Conservation (phyloP, 2,888 invertebrate genomes). For the Brachycybe producta region DNA sequence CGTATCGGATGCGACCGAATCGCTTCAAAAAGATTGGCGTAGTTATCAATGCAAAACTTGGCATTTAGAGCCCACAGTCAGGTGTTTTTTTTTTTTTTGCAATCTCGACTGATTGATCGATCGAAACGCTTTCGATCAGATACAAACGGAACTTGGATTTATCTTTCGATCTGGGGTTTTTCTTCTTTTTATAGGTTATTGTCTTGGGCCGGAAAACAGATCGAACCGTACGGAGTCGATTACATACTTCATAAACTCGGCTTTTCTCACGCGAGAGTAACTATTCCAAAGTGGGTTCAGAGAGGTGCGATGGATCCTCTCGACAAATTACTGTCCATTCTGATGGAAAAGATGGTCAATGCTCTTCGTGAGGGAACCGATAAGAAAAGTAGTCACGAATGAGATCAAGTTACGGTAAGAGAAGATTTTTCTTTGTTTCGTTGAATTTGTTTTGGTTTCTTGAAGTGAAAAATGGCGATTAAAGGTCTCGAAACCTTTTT, state of each 20-base stretch:
- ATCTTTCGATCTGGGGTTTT: background rate
- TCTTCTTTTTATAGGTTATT: conserved; percentile 32
- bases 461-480: too few relatives aligned
- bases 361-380: conserved; percentile 13
- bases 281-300: conserved; percentile 99
- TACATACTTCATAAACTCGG: conserved; percentile 95
- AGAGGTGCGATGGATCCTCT: conserved; percentile 95
- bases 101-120: conserved; percentile 21
- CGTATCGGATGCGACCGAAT: conserved; percentile 27
- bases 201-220: conserved; percentile 82
- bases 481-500: too few relatives aligned
- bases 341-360: conserved; percentile 33
- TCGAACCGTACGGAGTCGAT: conserved; percentile 96
- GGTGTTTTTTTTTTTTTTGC: conserved; percentile 36
- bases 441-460: too few relatives aligned
- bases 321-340: conserved; percentile 74
- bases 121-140: background rate
- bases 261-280: conserved; percentile 91
- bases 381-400: too few relatives aligned
- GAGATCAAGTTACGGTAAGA: too few relatives aligned
- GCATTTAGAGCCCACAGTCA: conserved; percentile 88
- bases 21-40: conserved; percentile 66
- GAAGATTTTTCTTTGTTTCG: too few relatives aligned
- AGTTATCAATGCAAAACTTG: conserved; percentile 87
- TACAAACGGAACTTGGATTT: background rate